These are phyloP conservation scores for Moxostoma hubbsi DNA, from an alignment of 2,797 vertebrate genomes.

Conservation along the genomic window DNA sequence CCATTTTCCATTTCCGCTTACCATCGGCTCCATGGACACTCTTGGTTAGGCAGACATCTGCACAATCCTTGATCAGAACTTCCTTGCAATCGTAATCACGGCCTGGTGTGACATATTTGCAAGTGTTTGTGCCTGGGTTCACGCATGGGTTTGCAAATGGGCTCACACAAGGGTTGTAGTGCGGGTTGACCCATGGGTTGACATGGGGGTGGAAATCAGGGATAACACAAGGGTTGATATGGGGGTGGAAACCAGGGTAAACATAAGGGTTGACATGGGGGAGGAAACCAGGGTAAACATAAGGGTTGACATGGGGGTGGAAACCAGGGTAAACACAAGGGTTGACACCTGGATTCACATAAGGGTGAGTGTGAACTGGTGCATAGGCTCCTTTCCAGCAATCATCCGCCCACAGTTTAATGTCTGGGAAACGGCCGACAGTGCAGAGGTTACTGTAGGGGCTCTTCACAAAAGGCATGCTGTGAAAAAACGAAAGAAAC, in stretches of 20 bases:
- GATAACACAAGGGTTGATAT: too few species aligned
- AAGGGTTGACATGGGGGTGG: not conserved
- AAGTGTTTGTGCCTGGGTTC: not conserved
- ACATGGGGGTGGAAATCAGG: too few species aligned
- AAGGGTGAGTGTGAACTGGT: not conserved
- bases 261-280: too few species aligned
- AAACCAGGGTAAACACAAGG: not conserved
- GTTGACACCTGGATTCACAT: not conserved
- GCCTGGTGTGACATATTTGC: not conserved
- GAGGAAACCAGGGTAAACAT: too few species aligned
- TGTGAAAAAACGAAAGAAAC: not conserved
- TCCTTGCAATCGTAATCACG: not conserved
- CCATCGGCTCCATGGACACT: not conserved
- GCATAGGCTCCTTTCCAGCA: not conserved
- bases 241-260: too few species aligned
- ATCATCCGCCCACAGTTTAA: not conserved
- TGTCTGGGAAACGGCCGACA: slow-evolving; percentile 8
- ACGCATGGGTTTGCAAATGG: too few species aligned
- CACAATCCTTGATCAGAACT: not conserved
- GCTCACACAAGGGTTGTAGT: not conserved
- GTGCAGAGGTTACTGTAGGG: slow-evolving; percentile 42
- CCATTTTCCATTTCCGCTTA: not conserved
- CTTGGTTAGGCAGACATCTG: slow-evolving; percentile 1
- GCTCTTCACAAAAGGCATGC: slow-evolving; percentile 21
- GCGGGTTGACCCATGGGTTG: not conserved